Percentiles rank a stretch among this genome's conserved stretches.
Conservation (phyloP, 2,113 vertebrate genomes). For the Capreolus pygargus region DNA sequence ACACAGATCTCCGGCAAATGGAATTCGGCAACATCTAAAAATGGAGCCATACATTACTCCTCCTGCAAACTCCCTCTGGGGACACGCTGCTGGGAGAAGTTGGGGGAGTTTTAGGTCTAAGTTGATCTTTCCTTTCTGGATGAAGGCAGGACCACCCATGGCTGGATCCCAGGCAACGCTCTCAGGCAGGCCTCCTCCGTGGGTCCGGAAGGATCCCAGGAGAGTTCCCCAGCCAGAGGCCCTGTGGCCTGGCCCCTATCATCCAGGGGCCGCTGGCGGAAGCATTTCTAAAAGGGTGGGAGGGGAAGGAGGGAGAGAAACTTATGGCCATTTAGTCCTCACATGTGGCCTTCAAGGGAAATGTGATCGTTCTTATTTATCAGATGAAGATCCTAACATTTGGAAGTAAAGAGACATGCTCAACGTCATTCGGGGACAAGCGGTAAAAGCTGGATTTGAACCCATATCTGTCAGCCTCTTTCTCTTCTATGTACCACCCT, state of each 20-base stretch:
- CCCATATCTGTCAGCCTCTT: background rate
- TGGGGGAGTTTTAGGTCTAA: slow-evolving; percentile 53
- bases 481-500: background rate
- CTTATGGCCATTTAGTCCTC: background rate
- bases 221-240: background rate
- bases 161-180: background rate
- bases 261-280: background rate
- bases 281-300: background rate
- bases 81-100: slow-evolving; percentile 65
- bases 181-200: background rate
- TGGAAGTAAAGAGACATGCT: background rate
- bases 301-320: background rate
- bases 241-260: background rate
- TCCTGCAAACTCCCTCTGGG: slow-evolving; percentile 66
- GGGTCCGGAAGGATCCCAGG: background rate
- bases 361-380: background rate
- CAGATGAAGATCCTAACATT: background rate
- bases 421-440: background rate
- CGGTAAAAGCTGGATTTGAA: background rate
- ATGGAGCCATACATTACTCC: slow-evolving; percentile 74
- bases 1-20: slow-evolving; percentile 79
- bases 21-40: slow-evolving; percentile 79
- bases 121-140: slow-evolving; percentile 50
- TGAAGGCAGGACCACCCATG: slow-evolving; percentile 18
- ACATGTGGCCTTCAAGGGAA: background rate